Conservation (phyloP, 2,113 vertebrate genomes). For the Alaudala cheleensis region DNA sequence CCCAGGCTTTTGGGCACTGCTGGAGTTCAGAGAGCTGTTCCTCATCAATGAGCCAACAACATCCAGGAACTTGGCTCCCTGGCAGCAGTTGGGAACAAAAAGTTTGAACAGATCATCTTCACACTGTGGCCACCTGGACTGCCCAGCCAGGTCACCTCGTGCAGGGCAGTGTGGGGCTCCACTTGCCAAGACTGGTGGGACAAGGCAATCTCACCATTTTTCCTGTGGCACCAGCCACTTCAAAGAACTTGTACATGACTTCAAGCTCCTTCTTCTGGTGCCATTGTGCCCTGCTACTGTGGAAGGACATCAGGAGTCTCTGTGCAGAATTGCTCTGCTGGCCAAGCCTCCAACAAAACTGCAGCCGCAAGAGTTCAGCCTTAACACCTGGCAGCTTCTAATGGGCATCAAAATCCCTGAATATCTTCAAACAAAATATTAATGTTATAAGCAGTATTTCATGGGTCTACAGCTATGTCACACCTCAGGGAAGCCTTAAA, state of each 20-base stretch:
- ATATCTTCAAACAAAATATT: neutral
- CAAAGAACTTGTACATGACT: neutral
- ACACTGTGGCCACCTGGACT: neutral
- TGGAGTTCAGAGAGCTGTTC: neutral
- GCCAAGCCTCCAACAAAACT: neutral
- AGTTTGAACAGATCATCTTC: neutral
- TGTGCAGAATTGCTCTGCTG: neutral
- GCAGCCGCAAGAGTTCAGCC: neutral
- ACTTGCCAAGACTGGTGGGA: neutral
- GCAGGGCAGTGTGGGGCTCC: neutral
- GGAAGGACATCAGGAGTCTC: neutral
- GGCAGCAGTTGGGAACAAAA: neutral
- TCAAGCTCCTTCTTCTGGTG: neutral
- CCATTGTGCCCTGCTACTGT: neutral
- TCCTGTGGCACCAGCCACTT: neutral
- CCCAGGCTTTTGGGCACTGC: neutral
- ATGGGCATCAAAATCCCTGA: neutral
- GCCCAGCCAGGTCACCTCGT: neutral
- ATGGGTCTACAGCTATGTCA: neutral
- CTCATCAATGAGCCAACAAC: neutral
- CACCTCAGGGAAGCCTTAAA: neutral
- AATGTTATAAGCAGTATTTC: neutral
- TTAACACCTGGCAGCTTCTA: neutral
- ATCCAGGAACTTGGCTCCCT: neutral
- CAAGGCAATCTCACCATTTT: rapidly evolving